Evolutionary conservation across 2,797 vertebrate species (phyloP), one percentile per base, ranked within the genome.

Genomic region (Melanotaenia pygmaea): DNA sequence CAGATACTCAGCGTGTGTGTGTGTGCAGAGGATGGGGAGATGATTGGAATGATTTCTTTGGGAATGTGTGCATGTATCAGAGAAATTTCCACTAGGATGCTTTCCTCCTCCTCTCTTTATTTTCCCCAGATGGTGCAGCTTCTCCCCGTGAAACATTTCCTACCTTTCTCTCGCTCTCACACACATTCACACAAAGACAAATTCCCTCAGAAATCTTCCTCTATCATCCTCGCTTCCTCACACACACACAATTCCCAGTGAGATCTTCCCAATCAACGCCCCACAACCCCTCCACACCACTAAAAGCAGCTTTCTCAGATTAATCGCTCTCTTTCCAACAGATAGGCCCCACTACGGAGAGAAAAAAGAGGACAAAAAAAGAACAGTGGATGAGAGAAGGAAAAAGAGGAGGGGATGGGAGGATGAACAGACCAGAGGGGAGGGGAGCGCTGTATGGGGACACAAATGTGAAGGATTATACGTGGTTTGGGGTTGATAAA

Each of bases 271-370:
- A 94, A 93, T 94, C 92, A 92, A 84, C 79, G 13, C 77, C 66
- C 60, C 64, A 12, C 45, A 30, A 26, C 67, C 71, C 58, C 37
- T 68, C 79, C 56, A 64, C 85, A 68, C 67, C 85, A 82, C 86
- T 85, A 90, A 94, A 93, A 94, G 91, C 93, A 90, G 92, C 91
- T 93, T 93, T 92, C 86, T 87, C 82, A 91, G 91, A 94, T 94
- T 92, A 94, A 93, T 90, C 77, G 43, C 71, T 82, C 75, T 79
- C 80, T 69, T 79, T 14, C 47, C 11, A n/a, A 50, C 76, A 81
- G 88, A 90, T 85, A 84, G 86, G 76, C 81, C 73, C 67, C 74
- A 61, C 83, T 77, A 89, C 61, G 66, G 81, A 83, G 61, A 71
- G 67, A 26, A 57, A 68, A 76, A 84, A 73, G 67, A 70, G 28